Evolutionary conservation across 2,797 vertebrate genomes (phyloP), one percentile per base, ranked within the genome.

Genomic region (Crypturellus tataupa): DNA sequence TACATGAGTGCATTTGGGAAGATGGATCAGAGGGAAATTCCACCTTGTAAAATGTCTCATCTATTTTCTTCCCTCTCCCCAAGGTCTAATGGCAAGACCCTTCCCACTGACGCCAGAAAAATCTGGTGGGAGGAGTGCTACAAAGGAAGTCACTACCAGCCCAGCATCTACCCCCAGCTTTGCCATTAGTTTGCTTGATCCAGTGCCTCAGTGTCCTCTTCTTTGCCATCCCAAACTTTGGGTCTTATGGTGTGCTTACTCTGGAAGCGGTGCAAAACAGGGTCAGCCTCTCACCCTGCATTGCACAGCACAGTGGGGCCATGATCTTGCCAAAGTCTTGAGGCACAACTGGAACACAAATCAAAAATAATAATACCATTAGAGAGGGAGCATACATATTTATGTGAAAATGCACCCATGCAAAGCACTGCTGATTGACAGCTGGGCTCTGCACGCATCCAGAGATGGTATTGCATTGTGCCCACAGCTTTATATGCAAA

Each of bases 281-380:
- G 35, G 63, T 24, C 51, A 87, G 51, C 24, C 67, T 84, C 72
- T 89, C 21, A 9, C 17, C 12, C 39, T 6, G 17, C 8, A 6
- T 44, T 40, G 53, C 59, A 2, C 1, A 3, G 35, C 77, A 64
- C 85, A 73, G 64, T 5, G 7, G 55, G 39, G 39, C 69, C 31
- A 70, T 64, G 21, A 47, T 70, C 67, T 56, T 46, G 58, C 73
- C 2, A 25, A 83, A 93, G 55, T 72, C 80, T 94, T 85, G 47
- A 87, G 89, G 76, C 59, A 17, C 9, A 14, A 73, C 82, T 73
- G 39, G 40, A 93, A 63, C 73, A 85, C 73, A 89, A 95, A 87
- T 92, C 90, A 89, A 85, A 95, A 95, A 87, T 91, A 92, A 89
- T 94, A 92, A 92, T 70, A 84, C 33, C 1, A 10, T 92, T 93